Percentiles rank a stretch among this genome's conserved stretches.
Conservation (phyloP, 2,888 invertebrate species). For the Sesamia inferens region DNA sequence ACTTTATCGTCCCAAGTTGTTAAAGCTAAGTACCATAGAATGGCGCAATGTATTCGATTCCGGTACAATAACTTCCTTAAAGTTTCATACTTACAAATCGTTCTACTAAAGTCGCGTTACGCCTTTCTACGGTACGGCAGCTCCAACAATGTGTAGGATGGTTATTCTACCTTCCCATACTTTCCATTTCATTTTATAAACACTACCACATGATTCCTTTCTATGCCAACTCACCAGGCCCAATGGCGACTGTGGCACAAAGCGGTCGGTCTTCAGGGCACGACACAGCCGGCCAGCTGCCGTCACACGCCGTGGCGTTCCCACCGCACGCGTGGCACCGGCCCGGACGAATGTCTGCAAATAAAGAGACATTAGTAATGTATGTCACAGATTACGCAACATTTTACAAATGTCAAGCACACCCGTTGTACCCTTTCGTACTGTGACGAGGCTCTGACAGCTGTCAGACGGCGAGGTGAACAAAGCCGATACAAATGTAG, state of each 20-base stretch:
- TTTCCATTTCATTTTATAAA: neutral
- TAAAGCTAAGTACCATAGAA: too few species aligned
- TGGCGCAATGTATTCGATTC: too few species aligned
- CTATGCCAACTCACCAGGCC: slow-evolving; percentile 71
- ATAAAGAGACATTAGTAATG: slow-evolving; percentile 39
- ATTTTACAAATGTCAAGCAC: slow-evolving; percentile 43
- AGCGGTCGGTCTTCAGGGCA: slow-evolving; percentile 72
- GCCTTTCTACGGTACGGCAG: too few species aligned
- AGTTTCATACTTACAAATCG: too few species aligned
- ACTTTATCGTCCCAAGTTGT: too few species aligned
- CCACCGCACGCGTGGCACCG: slow-evolving; percentile 72
- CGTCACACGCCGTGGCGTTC: slow-evolving; percentile 65
- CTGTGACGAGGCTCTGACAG: slow-evolving; percentile 47
- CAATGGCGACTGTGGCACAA: slow-evolving; percentile 74
- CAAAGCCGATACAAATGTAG: slow-evolving; percentile 15
- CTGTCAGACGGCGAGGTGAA: slow-evolving; percentile 31
- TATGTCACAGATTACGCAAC: slow-evolving; percentile 33
- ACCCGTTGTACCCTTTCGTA: slow-evolving; percentile 38
- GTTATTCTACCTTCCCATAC: too few species aligned
- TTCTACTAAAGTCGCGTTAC: too few species aligned
- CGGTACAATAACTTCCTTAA: too few species aligned
- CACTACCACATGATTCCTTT: too few species aligned
- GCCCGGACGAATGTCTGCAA: slow-evolving; percentile 67
- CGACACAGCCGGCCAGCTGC: slow-evolving; percentile 52
- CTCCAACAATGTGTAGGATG: too few species aligned